Evolutionary conservation across 2,797 vertebrate genomes (phyloP).

Genomic region (Crax fasciolata): DNA sequence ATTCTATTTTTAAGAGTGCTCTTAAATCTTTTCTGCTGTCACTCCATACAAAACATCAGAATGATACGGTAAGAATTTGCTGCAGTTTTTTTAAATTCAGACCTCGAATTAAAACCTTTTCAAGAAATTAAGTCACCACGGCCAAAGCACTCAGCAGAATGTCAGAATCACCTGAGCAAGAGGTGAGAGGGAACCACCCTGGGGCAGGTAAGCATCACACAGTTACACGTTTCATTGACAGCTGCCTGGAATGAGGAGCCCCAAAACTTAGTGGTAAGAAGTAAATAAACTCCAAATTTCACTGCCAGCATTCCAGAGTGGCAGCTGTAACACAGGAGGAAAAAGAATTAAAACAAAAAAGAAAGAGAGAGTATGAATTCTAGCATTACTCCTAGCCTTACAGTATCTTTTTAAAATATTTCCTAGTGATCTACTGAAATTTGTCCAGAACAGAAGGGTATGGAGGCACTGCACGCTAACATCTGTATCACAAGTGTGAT

Average conservation of each 20-base stretch:
- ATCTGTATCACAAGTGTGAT: background rate
- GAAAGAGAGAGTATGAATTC: background rate
- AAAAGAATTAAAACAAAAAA: background rate
- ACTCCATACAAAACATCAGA: background rate
- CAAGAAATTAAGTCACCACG: background rate
- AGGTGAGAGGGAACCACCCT: background rate
- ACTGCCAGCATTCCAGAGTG: background rate
- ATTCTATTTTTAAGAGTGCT: background rate
- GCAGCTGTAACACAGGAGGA: background rate
- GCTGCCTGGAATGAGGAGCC: background rate
- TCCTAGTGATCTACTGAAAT: background rate
- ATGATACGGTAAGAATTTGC: background rate
- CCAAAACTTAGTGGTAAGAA: background rate
- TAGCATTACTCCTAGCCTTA: background rate
- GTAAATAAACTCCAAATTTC: background rate
- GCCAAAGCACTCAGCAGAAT: background rate
- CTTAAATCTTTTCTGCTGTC: background rate
- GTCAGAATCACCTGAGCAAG: rapidly evolving
- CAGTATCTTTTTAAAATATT: background rate
- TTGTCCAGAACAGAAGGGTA: background rate
- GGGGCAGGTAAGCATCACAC: background rate
- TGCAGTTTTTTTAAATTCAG: background rate
- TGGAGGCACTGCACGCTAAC: background rate
- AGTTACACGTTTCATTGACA: background rate
- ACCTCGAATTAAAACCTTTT: background rate